Evolutionary conservation across 2,797 vertebrate species (phyloP).

Genomic region (Falco peregrinus): DNA sequence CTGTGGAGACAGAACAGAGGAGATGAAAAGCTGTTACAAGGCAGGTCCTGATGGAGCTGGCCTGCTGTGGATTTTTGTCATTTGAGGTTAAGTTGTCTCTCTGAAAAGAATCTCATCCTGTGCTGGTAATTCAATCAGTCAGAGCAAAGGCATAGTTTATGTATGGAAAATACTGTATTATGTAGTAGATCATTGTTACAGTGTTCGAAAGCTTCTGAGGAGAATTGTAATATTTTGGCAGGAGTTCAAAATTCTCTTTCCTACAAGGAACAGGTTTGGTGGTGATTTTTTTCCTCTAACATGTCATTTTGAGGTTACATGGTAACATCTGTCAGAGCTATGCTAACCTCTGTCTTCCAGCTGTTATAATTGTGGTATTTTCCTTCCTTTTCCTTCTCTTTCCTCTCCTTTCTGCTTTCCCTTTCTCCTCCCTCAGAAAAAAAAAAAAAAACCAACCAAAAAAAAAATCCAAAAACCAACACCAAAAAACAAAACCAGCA

Average conservation of each 20-base stretch:
- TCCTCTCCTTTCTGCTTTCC: conserved; percentile 53
- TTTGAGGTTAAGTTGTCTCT: background rate
- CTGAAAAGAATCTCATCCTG: background rate
- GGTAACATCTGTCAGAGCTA: conserved; percentile 69
- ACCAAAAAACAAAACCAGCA: background rate
- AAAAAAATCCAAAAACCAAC: background rate
- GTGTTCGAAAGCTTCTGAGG: conserved; percentile 24
- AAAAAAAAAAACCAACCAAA: background rate
- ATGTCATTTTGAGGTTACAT: conserved; percentile 65
- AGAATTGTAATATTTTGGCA: conserved; percentile 55
- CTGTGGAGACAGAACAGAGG: background rate
- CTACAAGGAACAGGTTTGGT: conserved; percentile 43
- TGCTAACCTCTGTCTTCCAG: conserved; percentile 66
- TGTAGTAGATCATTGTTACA: conserved; percentile 37
- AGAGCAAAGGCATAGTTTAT: background rate
- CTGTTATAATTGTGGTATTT: conserved; percentile 66
- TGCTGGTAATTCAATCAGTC: conserved; percentile 38
- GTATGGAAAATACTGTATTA: conserved; percentile 24
- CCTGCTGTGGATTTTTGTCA: background rate
- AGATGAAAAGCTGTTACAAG: background rate
- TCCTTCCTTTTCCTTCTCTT: conserved; percentile 58
- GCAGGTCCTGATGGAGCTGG: background rate
- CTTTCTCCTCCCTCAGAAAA: conserved; percentile 4
- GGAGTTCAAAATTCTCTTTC: conserved; percentile 42
- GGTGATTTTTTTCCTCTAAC: background rate